Evolutionary conservation across 2,888 invertebrate genomes (phyloP).

Genomic region (Leptinotarsa juncta): DNA sequence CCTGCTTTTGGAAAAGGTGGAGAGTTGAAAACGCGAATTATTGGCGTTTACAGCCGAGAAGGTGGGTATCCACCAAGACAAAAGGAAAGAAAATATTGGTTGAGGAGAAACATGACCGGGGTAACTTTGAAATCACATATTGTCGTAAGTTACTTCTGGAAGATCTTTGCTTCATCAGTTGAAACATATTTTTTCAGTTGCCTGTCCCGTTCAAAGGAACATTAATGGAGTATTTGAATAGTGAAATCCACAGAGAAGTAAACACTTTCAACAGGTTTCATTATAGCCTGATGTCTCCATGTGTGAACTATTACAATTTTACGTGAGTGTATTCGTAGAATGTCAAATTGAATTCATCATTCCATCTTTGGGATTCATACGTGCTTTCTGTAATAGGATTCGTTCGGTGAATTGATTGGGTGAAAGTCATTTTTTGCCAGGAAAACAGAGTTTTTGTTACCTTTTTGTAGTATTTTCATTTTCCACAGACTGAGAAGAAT

Average conservation of each 20-base stretch:
- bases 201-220: constrained; percentile 53
- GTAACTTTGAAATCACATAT: constrained; percentile 53
- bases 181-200: constrained; percentile 50
- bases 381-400: constrained; percentile 50
- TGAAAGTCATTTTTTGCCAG: too few relatives aligned
- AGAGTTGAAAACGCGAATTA: constrained; percentile 33
- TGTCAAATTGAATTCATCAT: constrained; percentile 62
- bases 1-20: constrained; percentile 52
- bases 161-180: constrained; percentile 6
- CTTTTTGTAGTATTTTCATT: too few relatives aligned
- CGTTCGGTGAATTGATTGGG: too few relatives aligned
- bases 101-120: constrained; percentile 55
- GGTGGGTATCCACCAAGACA: constrained; percentile 42
- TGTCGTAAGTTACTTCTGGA: constrained; percentile 47
- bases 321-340: constrained; percentile 47
- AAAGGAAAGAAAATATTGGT: constrained; percentile 49
- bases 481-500: too few relatives aligned
- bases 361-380: constrained; percentile 58
- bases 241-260: constrained; percentile 50
- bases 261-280: constrained; percentile 60
- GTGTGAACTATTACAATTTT: constrained; percentile 57
- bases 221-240: constrained; percentile 53
- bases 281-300: constrained; percentile 50
- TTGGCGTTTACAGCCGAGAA: constrained; percentile 47
- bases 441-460: too few relatives aligned